Percentiles rank a stretch among this genome's conserved stretches.
phyloP scores from a whole-genome alignment of 2,113 vertebrate species.

The Eonycteris spelaea region DNA sequence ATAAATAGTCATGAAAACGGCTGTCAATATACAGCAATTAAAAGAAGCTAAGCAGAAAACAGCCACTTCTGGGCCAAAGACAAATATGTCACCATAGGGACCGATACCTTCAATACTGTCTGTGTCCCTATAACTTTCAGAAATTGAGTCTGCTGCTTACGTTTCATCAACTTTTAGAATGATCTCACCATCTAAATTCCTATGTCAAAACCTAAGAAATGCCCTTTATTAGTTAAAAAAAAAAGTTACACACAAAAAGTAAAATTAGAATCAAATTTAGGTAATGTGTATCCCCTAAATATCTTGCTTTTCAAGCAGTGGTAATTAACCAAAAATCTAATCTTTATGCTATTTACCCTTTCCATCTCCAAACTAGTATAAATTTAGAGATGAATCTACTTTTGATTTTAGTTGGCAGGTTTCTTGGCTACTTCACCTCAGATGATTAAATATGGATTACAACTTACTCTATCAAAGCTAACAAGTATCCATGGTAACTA shows the following conservation, averaged over 20 bases:
- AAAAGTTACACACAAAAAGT: slow-evolving; percentile 42
- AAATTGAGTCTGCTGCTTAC: slow-evolving; percentile 51
- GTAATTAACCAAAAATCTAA: slow-evolving; percentile 48
- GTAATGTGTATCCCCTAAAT: not conserved
- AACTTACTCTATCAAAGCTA: slow-evolving; percentile 78
- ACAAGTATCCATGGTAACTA: slow-evolving; percentile 83
- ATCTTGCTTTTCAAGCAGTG: slow-evolving; percentile 58
- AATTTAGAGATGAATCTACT: slow-evolving; percentile 66
- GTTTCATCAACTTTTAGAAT: slow-evolving; percentile 71
- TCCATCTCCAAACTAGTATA: slow-evolving; percentile 27
- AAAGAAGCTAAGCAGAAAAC: slow-evolving; percentile 73
- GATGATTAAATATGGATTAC: slow-evolving; percentile 71
- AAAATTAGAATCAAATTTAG: slow-evolving; percentile 31
- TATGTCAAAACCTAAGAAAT: slow-evolving; percentile 41
- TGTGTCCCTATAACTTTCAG: slow-evolving; percentile 67
- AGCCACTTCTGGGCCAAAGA: slow-evolving; percentile 79
- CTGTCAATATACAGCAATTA: slow-evolving; percentile 80
- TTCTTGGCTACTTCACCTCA: slow-evolving; percentile 76
- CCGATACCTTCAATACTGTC: slow-evolving; percentile 70
- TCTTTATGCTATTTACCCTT: slow-evolving; percentile 58
- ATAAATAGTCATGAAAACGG: slow-evolving; percentile 69
- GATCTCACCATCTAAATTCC: slow-evolving; percentile 60
- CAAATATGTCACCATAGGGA: slow-evolving; percentile 81
- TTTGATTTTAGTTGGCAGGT: slow-evolving; percentile 66
- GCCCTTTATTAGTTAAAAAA: slow-evolving; percentile 23